A percentile compares a stretch with the other conserved stretches of the same genome.
These are phyloP conservation scores for Lithophane socia DNA, from an alignment of 2,888 invertebrate genomes.

Conservation along the genomic window DNA sequence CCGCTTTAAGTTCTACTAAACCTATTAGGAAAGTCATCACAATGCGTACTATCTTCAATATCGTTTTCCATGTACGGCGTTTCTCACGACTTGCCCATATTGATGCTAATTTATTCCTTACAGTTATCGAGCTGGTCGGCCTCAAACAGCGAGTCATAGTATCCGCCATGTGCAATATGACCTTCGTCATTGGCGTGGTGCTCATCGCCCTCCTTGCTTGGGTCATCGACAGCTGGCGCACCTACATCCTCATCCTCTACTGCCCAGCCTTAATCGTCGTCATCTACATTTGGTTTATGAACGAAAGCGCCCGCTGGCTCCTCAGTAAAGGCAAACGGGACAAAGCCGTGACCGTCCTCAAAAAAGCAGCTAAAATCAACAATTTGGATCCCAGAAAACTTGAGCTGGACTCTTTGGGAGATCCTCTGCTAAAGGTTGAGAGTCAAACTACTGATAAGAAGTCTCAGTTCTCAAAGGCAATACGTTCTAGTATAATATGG, in stretches of 20 bases:
- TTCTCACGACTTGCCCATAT: conserved; percentile 43
- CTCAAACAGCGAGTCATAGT: conserved; percentile 93
- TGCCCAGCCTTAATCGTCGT: conserved; percentile 92
- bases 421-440: conserved; percentile 81
- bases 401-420: conserved; percentile 85
- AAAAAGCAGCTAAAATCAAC: conserved; percentile 92
- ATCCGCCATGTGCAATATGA: conserved; percentile 93
- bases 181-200: conserved; percentile 94
- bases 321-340: conserved; percentile 92
- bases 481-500: conserved; percentile 90
- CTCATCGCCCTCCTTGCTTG: conserved; percentile 93
- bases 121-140: conserved; percentile 95
- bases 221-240: conserved; percentile 93
- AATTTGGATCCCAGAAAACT: conserved; percentile 87
- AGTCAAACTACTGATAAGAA: conserved; percentile 80
- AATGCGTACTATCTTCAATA: conserved; percentile 34
- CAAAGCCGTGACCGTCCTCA: conserved; percentile 91
- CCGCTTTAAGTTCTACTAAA: conserved; percentile 16
- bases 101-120: conserved; percentile 65
- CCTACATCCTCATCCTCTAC: conserved; percentile 92
- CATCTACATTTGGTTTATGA: conserved; percentile 93
- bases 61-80: conserved; percentile 37
- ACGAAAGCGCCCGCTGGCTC: conserved; percentile 95
- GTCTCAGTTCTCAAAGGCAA: conserved; percentile 86
- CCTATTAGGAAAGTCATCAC: conserved; percentile 23